Evolutionary conservation across 1,140 invertebrate species (phyloP), one percentile per base, ranked within the genome.

Genomic region (Glossosoma conforme): DNA sequence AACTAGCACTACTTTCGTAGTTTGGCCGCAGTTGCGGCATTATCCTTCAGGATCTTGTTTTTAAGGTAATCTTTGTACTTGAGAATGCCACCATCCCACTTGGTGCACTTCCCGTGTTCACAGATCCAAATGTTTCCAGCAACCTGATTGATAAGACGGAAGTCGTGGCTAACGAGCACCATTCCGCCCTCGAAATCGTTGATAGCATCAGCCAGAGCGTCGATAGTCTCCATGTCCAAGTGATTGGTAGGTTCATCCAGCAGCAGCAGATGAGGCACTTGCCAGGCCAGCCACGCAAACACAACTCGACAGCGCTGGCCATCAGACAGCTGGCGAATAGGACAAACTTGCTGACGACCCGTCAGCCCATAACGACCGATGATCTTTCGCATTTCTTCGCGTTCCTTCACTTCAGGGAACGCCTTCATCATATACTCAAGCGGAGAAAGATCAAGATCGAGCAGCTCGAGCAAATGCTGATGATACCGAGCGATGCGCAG

Each of bases 71-170:
- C 87, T 73, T 99, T 99, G 77, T 98, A 99, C 36, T 86, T 82
- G 58, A 93, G 80, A 74, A 99, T 99, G 59, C 89, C 90, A 18
- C 93, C 92, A 54, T 92, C 80, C 94, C 97, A 99, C 73, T 98
- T 98, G 2, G 93, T 98, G 10, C 97, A 86, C 6, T 86, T 89
- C 60, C 88, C 87, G 60, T 99, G 92, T 66, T 98, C 95, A 70
- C 97, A 99, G 13, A 99, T 86, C 96, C 96, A 99, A 69, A 99
- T 98, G 73, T 97, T 94, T 74, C 98, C 86, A 14, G 96, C 96
- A 18, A 99, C 96, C 81, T 99, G 97, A 77, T 89, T 95, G 56
- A 99, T 99, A 14, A 99, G 83, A 70, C 97, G 83, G 74, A 98
- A 98, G 76, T 98, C 95, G 84, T 98, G 95, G 73, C 89, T 93